These are phyloP conservation scores for Heliocidaris tuberculata DNA, from an alignment of 35 echinoderm and acorn worm genomes.

Conservation along the genomic window DNA sequence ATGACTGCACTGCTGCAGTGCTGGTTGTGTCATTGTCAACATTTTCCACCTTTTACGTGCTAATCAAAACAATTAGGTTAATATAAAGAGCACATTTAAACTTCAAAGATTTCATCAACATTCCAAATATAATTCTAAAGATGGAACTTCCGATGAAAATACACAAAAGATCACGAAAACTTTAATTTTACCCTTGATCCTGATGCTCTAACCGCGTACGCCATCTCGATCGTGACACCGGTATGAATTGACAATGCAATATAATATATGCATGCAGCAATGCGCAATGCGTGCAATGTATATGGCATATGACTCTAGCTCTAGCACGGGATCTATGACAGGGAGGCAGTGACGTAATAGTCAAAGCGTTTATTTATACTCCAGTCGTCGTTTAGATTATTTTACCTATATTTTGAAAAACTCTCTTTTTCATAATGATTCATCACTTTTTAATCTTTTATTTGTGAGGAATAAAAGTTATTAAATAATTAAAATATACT, in stretches of 20 bases:
- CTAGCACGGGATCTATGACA: too few relatives aligned
- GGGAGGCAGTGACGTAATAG: constrained; percentile 13
- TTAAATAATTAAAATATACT: background rate
- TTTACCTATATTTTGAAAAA: background rate
- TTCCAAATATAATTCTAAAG: background rate
- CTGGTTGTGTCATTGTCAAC: too few relatives aligned
- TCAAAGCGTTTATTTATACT: background rate
- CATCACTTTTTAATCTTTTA: background rate
- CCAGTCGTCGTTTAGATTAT: background rate
- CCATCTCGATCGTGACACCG: constrained; percentile 39
- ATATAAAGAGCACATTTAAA: background rate
- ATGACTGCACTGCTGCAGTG: too few relatives aligned
- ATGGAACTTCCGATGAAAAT: background rate
- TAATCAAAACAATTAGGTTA: background rate
- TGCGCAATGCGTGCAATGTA: background rate
- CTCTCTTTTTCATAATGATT: background rate
- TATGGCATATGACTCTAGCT: too few relatives aligned
- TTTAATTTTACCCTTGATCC: constrained; percentile 12
- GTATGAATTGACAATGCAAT: background rate
- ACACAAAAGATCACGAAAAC: background rate
- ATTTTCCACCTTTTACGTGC: too few relatives aligned
- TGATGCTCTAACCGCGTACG: constrained; percentile 43
- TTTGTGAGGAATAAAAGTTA: background rate
- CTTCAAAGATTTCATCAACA: background rate
- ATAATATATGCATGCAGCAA: background rate